A percentile compares a stretch with the other conserved stretches of the same genome.
Conservation (phyloP, 2,797 vertebrate genomes). For the Scleropages formosus region DNA sequence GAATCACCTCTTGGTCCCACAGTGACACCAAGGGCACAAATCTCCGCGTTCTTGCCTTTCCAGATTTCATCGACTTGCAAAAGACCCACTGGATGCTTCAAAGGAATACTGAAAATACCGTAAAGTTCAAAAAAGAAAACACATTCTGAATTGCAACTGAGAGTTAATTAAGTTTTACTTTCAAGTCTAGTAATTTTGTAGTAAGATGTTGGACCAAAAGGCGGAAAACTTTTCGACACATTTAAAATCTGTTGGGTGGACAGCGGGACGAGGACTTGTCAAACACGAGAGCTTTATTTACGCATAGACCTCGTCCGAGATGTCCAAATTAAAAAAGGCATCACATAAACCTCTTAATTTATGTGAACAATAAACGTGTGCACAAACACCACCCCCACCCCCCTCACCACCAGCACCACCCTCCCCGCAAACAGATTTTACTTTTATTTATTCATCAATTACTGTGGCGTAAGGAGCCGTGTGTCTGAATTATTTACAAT, state of each 20-base stretch:
- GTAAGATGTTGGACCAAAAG: background rate
- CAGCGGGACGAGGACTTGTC: background rate
- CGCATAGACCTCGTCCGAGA: background rate
- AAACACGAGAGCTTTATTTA: background rate
- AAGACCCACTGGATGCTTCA: background rate
- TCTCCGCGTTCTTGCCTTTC: too few species aligned
- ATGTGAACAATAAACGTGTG: conserved; percentile 8
- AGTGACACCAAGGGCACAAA: too few species aligned
- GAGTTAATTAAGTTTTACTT: conserved; percentile 8
- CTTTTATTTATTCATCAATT: conserved; percentile 25
- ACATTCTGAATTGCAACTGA: conserved; percentile 5
- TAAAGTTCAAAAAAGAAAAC: background rate
- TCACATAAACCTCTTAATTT: background rate
- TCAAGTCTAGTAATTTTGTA: background rate
- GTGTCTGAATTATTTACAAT: conserved; percentile 17
- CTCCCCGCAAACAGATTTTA: background rate
- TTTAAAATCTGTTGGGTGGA: background rate
- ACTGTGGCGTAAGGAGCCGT: conserved; percentile 1
- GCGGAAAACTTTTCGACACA: background rate
- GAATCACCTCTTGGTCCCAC: too few species aligned
- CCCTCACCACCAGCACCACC: too few species aligned
- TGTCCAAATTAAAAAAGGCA: background rate
- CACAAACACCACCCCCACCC: background rate
- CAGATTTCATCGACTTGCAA: background rate
- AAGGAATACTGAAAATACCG: background rate